phyloP scores from a whole-genome alignment of 2,888 invertebrate genomes.

The Drosophila buzzatii region DNA sequence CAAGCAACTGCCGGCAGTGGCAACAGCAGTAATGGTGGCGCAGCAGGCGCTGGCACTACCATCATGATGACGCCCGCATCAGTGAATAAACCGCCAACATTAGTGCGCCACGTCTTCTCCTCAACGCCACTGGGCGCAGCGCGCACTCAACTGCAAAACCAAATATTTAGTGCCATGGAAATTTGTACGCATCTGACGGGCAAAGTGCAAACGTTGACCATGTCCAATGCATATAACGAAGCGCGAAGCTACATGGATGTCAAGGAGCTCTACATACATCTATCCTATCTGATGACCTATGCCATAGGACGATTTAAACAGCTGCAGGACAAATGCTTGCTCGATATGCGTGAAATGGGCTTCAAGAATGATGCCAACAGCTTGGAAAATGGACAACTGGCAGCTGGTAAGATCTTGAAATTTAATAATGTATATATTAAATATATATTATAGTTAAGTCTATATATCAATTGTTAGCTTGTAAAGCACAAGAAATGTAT shows the following conservation, averaged over 20 bases:
- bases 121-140: conserved; percentile 82
- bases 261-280: conserved; percentile 85
- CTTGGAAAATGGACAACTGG: conserved; percentile 84
- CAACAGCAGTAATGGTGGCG: not conserved
- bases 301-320: conserved; percentile 85
- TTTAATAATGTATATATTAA: not conserved
- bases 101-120: conserved; percentile 81
- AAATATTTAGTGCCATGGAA: conserved; percentile 84
- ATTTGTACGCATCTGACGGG: conserved; percentile 85
- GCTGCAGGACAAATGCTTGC: conserved; percentile 84
- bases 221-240: conserved; percentile 85
- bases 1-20: conserved; percentile 29
- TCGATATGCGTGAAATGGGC: conserved; percentile 84
- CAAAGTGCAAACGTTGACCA: conserved; percentile 84
- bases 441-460: not conserved
- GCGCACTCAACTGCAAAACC: conserved; percentile 83
- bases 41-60: conserved; percentile 28
- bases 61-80: conserved; percentile 35
- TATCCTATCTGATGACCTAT: conserved; percentile 85
- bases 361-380: conserved; percentile 84
- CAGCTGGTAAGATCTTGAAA: conserved; percentile 77
- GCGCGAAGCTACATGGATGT: conserved; percentile 83
- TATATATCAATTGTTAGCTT: not conserved
- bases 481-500: not conserved
- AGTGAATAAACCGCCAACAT: conserved; percentile 31